Evolutionary conservation across 2,888 invertebrate species (phyloP).

Genomic region (Heliconius aoede): DNA sequence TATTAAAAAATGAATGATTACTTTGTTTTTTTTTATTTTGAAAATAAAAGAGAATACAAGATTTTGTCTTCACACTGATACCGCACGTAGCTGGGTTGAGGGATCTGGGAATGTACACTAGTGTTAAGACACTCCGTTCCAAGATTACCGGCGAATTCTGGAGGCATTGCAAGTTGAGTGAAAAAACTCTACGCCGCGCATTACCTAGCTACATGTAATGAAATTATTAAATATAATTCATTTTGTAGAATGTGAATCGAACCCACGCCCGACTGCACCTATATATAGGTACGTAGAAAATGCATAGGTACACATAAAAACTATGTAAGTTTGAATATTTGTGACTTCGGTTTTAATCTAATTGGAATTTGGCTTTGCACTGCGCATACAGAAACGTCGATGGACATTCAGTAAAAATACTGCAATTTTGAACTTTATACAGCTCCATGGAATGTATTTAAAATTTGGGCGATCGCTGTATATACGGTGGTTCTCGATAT

Average conservation of each 20-base stretch:
- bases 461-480: background rate
- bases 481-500: background rate
- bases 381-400: background rate
- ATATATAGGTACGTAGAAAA: too few relatives aligned
- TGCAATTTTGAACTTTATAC: slow-evolving; percentile 24
- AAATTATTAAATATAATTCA: background rate
- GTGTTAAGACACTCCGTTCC: background rate
- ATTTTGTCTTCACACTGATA: background rate
- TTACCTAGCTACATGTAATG: background rate
- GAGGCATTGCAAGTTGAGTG: background rate
- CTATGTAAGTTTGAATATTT: background rate
- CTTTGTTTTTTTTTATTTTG: background rate
- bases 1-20: slow-evolving; percentile 15
- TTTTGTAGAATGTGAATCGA: too few relatives aligned
- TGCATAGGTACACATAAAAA: background rate
- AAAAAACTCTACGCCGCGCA: background rate
- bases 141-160: background rate
- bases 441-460: background rate
- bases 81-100: background rate
- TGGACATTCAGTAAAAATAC: slow-evolving; percentile 1
- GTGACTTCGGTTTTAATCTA: slow-evolving; percentile 6
- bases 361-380: background rate
- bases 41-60: background rate
- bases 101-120: background rate
- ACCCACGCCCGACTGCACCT: too few relatives aligned